Evolutionary conservation across 2,888 invertebrate species (phyloP), one percentile per base, ranked within the genome.

Genomic region (Pterostichus madidus): DNA sequence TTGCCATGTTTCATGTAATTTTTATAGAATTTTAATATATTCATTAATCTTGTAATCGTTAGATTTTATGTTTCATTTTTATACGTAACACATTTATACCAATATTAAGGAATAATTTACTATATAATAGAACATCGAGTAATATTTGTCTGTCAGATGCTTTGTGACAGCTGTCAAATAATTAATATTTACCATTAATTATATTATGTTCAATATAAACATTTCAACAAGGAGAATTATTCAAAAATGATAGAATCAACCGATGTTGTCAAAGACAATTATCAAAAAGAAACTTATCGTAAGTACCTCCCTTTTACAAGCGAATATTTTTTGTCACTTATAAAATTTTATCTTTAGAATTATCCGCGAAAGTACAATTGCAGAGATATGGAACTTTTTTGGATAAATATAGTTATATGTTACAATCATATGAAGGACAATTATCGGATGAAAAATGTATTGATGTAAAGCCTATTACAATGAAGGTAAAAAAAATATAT

Each of bases 341-440:
- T 5, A 35, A 5, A 35, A 35, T 35, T 35, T 75, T 49, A 10
- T 35, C 35, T 35, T 83, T 85, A 90, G 90, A 90, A 86, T 88
- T 91, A 15, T 91, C 91, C n/a, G 92, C 91, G 32, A 91, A 92
- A 84, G 89, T 90, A 46, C 92, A 92, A 85, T 86, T 93, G 13
- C 90, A 91, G 80, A 90, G 90, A 80, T 93, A 91, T 87, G 91
- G 92, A 0, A 88, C 89, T 80, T 92, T 92, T 87, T 89, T 92
- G 76, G 91, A 92, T 79, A 89, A 89, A 52, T 89, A 91, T 84
- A 89, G 89, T 52, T 87, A 88, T 24, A 87, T 87, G 80, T 86
- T 90, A 17, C 85, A 84, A 61, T 85, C 84, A 32, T 88, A 89
- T 84, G 87, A 89, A 85, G 86, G 87, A 35, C 88, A 88, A 83